A percentile compares a stretch with the other conserved stretches of the same genome.
phyloP scores from a whole-genome alignment of 2,113 vertebrate species.

The Pao palembangensis region DNA sequence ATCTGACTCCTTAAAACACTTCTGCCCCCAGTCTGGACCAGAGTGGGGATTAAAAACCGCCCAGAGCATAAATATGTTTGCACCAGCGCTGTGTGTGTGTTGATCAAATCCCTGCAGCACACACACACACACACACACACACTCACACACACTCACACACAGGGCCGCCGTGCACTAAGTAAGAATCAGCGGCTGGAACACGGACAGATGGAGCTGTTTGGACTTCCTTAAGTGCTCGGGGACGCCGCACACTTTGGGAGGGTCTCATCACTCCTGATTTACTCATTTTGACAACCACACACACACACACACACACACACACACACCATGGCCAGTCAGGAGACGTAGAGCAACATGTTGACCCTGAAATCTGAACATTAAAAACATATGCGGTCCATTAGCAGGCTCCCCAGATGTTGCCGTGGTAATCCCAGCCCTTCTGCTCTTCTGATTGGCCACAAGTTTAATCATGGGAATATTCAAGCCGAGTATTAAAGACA shows the following conservation, averaged over 20 bases:
- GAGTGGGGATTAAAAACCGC: slow-evolving; percentile 51
- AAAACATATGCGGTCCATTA: slow-evolving; percentile 65
- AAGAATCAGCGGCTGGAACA: slow-evolving; percentile 54
- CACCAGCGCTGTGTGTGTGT: slow-evolving; percentile 6
- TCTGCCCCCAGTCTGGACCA: slow-evolving; percentile 14
- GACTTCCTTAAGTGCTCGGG: slow-evolving; percentile 60
- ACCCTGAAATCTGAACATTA: slow-evolving; percentile 53
- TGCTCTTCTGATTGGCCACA: slow-evolving; percentile 45
- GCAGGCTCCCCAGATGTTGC: slow-evolving; percentile 58
- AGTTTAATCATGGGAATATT: slow-evolving; percentile 52
- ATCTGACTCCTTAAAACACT: slow-evolving; percentile 40
- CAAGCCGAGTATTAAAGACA: slow-evolving; percentile 36
- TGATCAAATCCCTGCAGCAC: no score
- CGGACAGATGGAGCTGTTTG: slow-evolving; percentile 69
- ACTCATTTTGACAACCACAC: slow-evolving; percentile 45
- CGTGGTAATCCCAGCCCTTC: slow-evolving; percentile 48
- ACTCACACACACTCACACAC: neutral
- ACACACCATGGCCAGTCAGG: slow-evolving; percentile 4
- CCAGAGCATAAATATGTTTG: slow-evolving; percentile 63
- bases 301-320: slow-evolving; percentile 2
- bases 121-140: slow-evolving; percentile 41
- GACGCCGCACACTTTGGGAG: slow-evolving; percentile 50
- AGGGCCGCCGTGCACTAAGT: slow-evolving; percentile 42
- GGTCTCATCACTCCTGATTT: slow-evolving; percentile 57
- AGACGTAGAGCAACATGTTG: slow-evolving; percentile 57